Base-by-base conservation (phyloP, 2,797 vertebrate species). In the Austrolebias charrua region DNA sequence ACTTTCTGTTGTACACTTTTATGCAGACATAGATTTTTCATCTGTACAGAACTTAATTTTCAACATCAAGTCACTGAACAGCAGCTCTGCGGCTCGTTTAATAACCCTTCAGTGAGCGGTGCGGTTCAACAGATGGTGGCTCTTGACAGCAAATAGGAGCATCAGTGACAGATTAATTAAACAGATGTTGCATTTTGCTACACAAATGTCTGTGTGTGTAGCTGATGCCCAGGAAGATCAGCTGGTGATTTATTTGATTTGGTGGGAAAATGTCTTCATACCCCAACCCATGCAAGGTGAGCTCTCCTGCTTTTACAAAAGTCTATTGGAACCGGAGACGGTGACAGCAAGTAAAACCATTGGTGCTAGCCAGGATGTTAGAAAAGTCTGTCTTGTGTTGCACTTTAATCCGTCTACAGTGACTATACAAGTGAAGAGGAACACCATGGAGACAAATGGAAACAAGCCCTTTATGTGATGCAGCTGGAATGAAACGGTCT, bases 301-400 rank as follows among this genome's bases (percentile, higher is more conserved):
- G n/a, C 31, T 29, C 31, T 29, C 11, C 18, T 55, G 2, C 13
- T 58, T 65, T 71, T 42, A 65, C 55, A 84, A 72, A 72, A 48
- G 11, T 54, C 56, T 45, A 55, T 71, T 62, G 60, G 2, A 61
- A 68, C 61, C 50, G 44, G 55, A 79, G 60, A 69, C 75, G 78
- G 75, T 76, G 83, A 76, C 58, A 55, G 57, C 51, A 78, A 80
- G 80, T 68, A 70, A 82, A 88, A 89, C 85, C 84, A 80, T 86
- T 55, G 63, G 33, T 51, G 65, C 54, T 62, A 66, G 80, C 45
- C 42, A 78, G 70, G 73, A 81, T 84, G 76, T 78, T 69, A 73
- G 65, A 55, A 65, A 74, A 84, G 75, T 74, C 71, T 45, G 79
- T 61, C 80, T 69, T 73, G 81, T 72, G 61, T 16, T 66, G 63